phyloP scores from a whole-genome alignment of 1,140 invertebrate genomes.

The Bombus difficillimus region DNA sequence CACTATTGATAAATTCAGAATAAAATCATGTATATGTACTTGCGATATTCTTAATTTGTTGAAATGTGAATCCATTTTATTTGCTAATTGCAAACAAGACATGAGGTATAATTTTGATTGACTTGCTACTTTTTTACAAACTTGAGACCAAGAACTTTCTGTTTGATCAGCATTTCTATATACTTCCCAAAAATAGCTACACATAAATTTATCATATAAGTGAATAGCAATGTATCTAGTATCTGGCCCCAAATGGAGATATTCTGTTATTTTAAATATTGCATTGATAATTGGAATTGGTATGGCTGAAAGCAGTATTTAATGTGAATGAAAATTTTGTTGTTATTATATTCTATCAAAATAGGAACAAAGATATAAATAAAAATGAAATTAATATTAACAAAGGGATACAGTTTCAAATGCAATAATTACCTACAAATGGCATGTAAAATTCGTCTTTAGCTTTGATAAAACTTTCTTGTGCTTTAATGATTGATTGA shows the following conservation, averaged over 20 bases:
- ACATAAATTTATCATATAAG: conserved; percentile 75
- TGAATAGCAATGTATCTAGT: conserved; percentile 75
- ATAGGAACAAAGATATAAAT: neutral
- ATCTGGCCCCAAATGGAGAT: conserved; percentile 64
- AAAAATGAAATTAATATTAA: neutral
- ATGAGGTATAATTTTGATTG: conserved; percentile 68
- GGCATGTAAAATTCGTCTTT: conserved; percentile 66
- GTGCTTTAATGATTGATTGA: conserved; percentile 57
- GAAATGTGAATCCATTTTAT: conserved; percentile 73
- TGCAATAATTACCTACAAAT: conserved; percentile 66
- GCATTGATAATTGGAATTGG: conserved; percentile 62
- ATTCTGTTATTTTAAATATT: conserved; percentile 69
- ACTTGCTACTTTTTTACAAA: conserved; percentile 52
- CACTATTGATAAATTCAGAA: neutral
- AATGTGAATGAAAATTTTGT: neutral
- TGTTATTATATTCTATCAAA: neutral
- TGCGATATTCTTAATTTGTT: conserved; percentile 61
- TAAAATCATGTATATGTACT: conserved; percentile 53
- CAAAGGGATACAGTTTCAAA: neutral
- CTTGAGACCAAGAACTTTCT: conserved; percentile 44
- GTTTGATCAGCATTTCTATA: conserved; percentile 33
- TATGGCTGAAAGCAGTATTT: conserved; percentile 62
- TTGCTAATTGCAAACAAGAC: conserved; percentile 75
- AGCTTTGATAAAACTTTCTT: conserved; percentile 55
- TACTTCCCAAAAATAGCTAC: conserved; percentile 69